Percentiles rank a stretch among this genome's conserved stretches.
Evolutionary conservation across 2,113 vertebrate species (phyloP).

Genomic region (Oreochromis niloticus): DNA sequence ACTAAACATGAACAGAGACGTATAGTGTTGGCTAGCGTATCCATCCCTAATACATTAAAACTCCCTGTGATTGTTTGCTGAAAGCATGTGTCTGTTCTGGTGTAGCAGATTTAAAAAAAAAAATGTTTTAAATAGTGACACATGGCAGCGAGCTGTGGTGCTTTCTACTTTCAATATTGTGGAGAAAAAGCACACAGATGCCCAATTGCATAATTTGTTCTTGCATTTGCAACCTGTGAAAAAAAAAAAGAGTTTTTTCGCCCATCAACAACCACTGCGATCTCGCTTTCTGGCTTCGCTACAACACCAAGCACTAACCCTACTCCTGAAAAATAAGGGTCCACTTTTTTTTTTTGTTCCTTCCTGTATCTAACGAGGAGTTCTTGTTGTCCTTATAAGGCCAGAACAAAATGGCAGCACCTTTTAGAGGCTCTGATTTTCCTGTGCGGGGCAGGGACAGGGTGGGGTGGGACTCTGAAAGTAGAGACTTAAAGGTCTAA

Average conservation of each 20-base stretch:
- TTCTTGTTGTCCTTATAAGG: background rate
- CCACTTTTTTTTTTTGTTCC: background rate
- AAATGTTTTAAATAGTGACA: background rate
- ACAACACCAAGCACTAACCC: background rate
- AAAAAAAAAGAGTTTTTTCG: background rate
- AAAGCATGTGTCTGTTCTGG: background rate
- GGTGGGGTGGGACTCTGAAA: background rate
- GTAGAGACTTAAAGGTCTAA: background rate
- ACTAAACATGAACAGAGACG: background rate
- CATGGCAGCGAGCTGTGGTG: background rate
- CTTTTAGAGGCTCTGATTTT: background rate
- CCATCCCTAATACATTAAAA: background rate
- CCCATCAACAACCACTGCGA: background rate
- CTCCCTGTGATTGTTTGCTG: background rate
- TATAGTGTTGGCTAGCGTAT: background rate
- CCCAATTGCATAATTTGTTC: slow-evolving; percentile 19
- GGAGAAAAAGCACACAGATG: background rate
- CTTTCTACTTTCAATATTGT: background rate
- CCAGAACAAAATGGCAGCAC: background rate
- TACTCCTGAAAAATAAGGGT: background rate
- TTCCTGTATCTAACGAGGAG: background rate
- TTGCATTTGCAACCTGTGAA: background rate
- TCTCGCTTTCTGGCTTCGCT: background rate
- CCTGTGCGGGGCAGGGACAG: background rate
- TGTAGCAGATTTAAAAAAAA: background rate